These are phyloP conservation scores for Myiopsitta monachus DNA, from an alignment of 2,113 vertebrate genomes.

Conservation along the genomic window DNA sequence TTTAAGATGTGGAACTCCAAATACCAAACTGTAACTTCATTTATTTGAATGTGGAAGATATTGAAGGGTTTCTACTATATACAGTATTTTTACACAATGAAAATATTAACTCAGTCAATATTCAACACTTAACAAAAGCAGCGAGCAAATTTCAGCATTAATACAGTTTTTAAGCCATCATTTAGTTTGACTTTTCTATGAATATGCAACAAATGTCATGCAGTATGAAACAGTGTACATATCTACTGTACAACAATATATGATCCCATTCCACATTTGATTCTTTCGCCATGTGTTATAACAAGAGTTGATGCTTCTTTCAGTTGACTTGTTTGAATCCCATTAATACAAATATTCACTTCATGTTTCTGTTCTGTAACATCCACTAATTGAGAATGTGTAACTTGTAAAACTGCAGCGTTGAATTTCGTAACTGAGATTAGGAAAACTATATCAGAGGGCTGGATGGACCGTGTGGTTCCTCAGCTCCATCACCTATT, in stretches of 20 bases:
- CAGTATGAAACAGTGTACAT: conserved; percentile 55
- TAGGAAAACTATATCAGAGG: conserved; percentile 56
- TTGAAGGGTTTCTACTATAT: conserved; percentile 58
- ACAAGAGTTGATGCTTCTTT: conserved; percentile 43
- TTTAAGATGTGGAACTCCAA: conserved; percentile 41
- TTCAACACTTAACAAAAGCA: conserved; percentile 44
- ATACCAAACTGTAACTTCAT: conserved; percentile 47
- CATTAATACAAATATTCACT: conserved; percentile 62
- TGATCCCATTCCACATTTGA: conserved; percentile 57
- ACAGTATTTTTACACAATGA: conserved; percentile 64
- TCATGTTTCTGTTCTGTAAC: conserved; percentile 68
- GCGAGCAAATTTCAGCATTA: conserved; percentile 10
- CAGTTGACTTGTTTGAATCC: conserved; percentile 62
- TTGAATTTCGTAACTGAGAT: conserved; percentile 58
- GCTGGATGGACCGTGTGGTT: conserved; percentile 50
- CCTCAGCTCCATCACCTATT: conserved; percentile 61
- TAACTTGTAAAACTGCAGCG: conserved; percentile 65
- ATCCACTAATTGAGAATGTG: conserved; percentile 61
- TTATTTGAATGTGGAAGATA: conserved; percentile 53
- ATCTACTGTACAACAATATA: conserved; percentile 62
- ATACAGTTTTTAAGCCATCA: conserved; percentile 47
- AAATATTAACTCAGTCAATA: conserved; percentile 54
- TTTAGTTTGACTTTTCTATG: conserved; percentile 63
- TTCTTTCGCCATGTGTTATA: conserved; percentile 61
- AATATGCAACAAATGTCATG: conserved; percentile 65